Base-by-base conservation (phyloP, 2,888 invertebrate species). In the Coenonympha arcania region DNA sequence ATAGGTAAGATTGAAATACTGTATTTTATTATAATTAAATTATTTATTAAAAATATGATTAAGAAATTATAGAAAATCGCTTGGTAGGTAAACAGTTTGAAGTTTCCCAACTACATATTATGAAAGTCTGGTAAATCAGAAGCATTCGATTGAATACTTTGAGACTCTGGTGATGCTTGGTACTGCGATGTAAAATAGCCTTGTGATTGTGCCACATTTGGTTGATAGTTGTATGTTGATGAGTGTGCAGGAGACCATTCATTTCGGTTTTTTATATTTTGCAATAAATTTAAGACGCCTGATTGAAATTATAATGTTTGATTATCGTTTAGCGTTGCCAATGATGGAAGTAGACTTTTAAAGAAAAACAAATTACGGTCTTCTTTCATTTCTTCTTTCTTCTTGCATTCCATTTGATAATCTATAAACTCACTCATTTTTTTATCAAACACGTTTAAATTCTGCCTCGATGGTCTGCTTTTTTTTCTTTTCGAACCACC, bases 361-460 rank as follows among this genome's bases (percentile, higher is more conserved):
- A 28, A 28, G 11, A 28, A 11, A 11, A 11, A 28, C 28, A 28
- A 28, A 11, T 28, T 28, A 28, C 28, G 28, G 11, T 28, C 28
- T 28, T 28, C 28, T 11, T 28, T 28, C 28, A 26, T 26, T 26
- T 26, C 26, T 26, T 26, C 26, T 26, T 26, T 26, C 26, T 26
- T 26, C 26, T 26, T 26, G 26, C 26, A 26, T 26, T 26, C 26
- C 26, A 26, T 26, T 26, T 26, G 26, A 26, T 26, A 26, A 26
- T 63, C 57, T 48, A 61, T 63, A 58, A 63, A 62, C 50, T 61
- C 56, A 11, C 54, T 52, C 36, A 59, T 52, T 55, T 30, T 50
- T 26, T 56, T 58, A 53, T 63, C 59, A 26, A 22, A 59, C 54
- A 46, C 31, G 42, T 55, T 52, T 60, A 15, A 50, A 42, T 54